phyloP scores from a whole-genome alignment of 2,888 invertebrate species.

The Lithophane semibrunnea region DNA sequence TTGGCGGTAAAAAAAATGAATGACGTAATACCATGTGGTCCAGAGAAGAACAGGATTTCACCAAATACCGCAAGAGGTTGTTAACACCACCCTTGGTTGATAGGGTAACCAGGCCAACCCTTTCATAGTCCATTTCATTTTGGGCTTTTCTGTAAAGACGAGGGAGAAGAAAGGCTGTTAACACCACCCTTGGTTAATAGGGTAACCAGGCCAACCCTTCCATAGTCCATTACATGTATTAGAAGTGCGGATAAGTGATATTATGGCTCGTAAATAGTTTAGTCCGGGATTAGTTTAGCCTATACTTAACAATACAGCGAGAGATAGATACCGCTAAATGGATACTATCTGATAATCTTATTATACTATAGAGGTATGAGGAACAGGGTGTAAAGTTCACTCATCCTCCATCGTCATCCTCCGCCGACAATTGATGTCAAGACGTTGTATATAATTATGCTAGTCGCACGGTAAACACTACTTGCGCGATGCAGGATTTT shows the following conservation, averaged over 20 bases:
- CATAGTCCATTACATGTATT: not conserved
- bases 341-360: not conserved
- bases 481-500: too few relatives aligned
- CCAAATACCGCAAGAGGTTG: not conserved
- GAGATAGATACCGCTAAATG: not conserved
- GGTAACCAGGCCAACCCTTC: not conserved
- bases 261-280: slow-evolving; percentile 13
- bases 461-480: too few relatives aligned
- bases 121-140: not conserved
- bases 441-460: too few relatives aligned
- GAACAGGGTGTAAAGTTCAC: too few relatives aligned
- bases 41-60: not conserved
- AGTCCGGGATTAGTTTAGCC: slow-evolving; percentile 17
- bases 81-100: not conserved
- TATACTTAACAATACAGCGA: not conserved
- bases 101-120: not conserved
- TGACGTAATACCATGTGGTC: slow-evolving; percentile 4
- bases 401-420: too few relatives aligned
- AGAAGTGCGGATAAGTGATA: not conserved
- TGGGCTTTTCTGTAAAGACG: too few relatives aligned
- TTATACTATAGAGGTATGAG: too few relatives aligned
- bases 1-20: slow-evolving; percentile 30
- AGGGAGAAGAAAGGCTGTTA: not conserved
- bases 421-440: too few relatives aligned
- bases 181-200: not conserved